Percentiles rank a stretch among this genome's conserved stretches.
Evolutionary conservation across 1,140 invertebrate species (phyloP).

Genomic region (Dysdera silvatica): DNA sequence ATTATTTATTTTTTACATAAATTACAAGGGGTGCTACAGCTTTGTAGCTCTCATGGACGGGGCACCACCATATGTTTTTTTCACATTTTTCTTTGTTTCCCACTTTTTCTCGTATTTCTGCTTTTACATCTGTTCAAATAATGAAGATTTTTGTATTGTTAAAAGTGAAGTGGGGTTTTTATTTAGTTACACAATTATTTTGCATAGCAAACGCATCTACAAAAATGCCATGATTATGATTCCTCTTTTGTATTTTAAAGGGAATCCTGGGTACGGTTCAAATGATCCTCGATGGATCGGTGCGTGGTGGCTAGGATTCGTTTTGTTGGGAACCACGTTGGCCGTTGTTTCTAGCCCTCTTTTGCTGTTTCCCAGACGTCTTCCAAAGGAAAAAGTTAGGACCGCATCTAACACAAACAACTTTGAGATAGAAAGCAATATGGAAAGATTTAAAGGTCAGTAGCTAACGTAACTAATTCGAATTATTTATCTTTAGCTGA

Average conservation of each 20-base stretch:
- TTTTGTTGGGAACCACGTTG: conserved; percentile 32
- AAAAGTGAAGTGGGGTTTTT: no score
- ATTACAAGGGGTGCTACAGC: no score
- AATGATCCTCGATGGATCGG: conserved; percentile 46
- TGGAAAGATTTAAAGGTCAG: background rate
- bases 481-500: no score
- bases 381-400: conserved; percentile 5
- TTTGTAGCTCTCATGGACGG: no score
- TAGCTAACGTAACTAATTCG: background rate
- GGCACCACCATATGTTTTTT: no score
- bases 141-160: no score
- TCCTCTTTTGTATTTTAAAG: conserved; percentile 9
- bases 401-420: background rate
- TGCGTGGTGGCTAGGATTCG: conserved; percentile 52
- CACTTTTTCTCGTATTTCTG: no score
- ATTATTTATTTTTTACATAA: no score
- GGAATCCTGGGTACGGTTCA: conserved; percentile 34
- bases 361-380: conserved; percentile 32
- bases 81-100: no score
- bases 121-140: no score
- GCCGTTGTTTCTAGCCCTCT: conserved; percentile 32
- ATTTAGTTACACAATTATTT: no score
- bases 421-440: background rate
- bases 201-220: no score
- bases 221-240: background rate